phyloP scores from a whole-genome alignment of 2,113 vertebrate genomes.

The Ictidomys tridecemlineatus region DNA sequence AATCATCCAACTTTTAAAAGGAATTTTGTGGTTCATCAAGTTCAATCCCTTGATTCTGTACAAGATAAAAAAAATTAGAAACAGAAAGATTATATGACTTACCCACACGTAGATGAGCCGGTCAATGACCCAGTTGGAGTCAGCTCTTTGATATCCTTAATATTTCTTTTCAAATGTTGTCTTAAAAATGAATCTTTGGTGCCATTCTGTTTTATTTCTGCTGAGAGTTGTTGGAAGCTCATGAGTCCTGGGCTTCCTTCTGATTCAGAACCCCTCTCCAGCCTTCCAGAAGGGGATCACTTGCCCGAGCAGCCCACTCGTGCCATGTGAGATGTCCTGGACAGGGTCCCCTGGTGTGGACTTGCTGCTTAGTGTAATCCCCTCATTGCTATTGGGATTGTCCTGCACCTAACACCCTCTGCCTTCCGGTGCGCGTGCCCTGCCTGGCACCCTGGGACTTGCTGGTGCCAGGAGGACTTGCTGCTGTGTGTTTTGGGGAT shows the following conservation, averaged over 20 bases:
- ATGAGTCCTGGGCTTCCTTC: background rate
- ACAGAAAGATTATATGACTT: background rate
- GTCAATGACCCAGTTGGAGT: background rate
- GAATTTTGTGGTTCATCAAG: background rate
- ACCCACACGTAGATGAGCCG: background rate
- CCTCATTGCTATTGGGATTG: background rate
- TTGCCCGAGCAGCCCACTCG: background rate
- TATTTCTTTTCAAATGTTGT: background rate
- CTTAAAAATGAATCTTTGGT: background rate
- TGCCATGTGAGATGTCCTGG: background rate
- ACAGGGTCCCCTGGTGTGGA: background rate
- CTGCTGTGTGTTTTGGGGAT: background rate
- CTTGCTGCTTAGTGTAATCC: background rate
- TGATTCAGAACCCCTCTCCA: background rate
- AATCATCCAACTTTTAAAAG: background rate
- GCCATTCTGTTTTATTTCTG: background rate
- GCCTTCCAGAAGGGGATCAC: background rate
- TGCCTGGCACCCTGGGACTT: background rate
- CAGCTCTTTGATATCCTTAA: background rate
- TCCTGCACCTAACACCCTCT: background rate
- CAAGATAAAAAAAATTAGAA: conserved; percentile 14
- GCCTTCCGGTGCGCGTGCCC: background rate
- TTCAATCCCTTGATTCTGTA: background rate
- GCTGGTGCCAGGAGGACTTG: background rate
- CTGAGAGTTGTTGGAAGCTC: background rate